Evolutionary conservation across 2,113 vertebrate genomes (phyloP), one percentile per base, ranked within the genome.

Genomic region (Sarotherodon lohbergeri): DNA sequence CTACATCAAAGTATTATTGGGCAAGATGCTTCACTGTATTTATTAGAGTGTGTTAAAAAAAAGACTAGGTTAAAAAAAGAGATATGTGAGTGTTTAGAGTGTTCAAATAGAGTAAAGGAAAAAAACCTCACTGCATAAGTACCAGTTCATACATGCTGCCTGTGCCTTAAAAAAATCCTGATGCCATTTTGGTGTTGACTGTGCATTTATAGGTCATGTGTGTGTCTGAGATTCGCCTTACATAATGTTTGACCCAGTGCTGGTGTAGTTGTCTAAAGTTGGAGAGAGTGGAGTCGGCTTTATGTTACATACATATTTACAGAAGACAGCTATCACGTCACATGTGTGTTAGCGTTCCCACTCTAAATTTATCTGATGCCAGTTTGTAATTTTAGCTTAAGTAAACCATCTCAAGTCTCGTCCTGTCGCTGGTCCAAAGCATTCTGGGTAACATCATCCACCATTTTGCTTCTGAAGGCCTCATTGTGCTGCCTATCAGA

Each of bases 351-450:
- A 80, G n/a, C n/a, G 52, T 82, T 81, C 81, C 76, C 4, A 9
- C 88, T 90, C 84, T 90, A 90, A 89, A 89, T 90, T 86, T 93
- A 73, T 93, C 88, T 54, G 76, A 83, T 88, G 80, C 73, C 84
- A 92, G 85, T 86, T 90, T 90, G 87, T 91, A 91, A 93, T 93
- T 91, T 91, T 90, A 93, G 82, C 79, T 36, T 36, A 59, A 81
- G 90, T 39, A 89, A 94, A 83, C 84, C 12, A 9, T 86, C 78
- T 90, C 61, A 76, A 81, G 86, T 80, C 80, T 50, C 3, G 12
- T 84, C 86, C 76, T 82, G 84, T 83, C 57, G 48, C 34, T 86
- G 86, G 29, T 90, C 81, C 86, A 90, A 90, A 50, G 87, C 76
- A 90, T 93, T 85, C 12, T 94, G 88, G 91, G 88, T 84, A 92